Base-by-base conservation (phyloP, 1,140 invertebrate genomes). In the Leptoteleia sp. region DNA sequence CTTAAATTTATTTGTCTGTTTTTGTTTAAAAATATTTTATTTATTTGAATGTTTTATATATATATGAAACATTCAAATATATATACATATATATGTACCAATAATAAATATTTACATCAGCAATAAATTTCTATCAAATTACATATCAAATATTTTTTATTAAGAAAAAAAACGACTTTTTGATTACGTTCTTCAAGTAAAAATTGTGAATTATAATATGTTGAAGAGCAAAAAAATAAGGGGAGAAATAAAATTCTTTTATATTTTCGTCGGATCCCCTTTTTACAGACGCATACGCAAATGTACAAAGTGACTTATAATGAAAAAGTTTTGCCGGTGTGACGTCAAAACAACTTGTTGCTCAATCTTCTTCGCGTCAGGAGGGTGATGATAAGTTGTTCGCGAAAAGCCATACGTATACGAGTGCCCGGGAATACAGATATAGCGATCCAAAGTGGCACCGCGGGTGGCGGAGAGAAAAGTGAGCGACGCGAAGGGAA, bases 271-370 rank as follows among this genome's bases (percentile, higher is more conserved):
- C 45, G 8, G 22, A 8, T 45, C 35, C 13, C 22, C 38, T n/a
- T 25, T 70, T 70, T 35, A 27, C 42, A n/a, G 3, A 0, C 12
- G 19, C 25, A 5, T 47, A 16, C 12, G 13, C 25, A 9, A 37
- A 27, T 55, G n/a, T 37, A 55, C n/a, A 47, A 42, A 45, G n/a
- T 67, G 25, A 67, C 57, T 57, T 48, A 48, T 42, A 42, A 61
- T 76, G 61, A 76, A 76, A 76, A 76, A 77, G 43, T 77, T 70
- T 71, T 37, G 13, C 43, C 33, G n/a, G 19, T 9, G 17, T 73
- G 70, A 79, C 70, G 70, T 75, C 70, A 79, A 75, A 65, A 64
- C 76, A 73, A 79, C 76, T 79, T 79, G 76, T 79, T 79, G 70
- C 70, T 79, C 57, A 75, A 79, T 79, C 40, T 75, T 79, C 43